Evolutionary conservation across 2,113 vertebrate species (phyloP).

Genomic region (Platichthys flesus): DNA sequence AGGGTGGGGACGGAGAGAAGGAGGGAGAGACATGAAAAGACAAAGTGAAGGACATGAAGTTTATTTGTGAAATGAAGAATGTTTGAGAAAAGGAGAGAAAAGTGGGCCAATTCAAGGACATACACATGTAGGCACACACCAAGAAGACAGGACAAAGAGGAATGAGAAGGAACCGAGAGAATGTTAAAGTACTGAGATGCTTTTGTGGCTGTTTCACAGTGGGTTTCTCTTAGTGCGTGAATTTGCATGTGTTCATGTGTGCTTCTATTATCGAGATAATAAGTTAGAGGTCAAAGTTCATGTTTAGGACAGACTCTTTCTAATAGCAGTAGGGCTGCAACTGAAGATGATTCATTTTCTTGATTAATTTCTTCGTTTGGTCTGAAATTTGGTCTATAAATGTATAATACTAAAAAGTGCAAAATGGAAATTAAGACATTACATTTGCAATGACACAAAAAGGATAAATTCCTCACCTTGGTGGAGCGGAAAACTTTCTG

Average conservation of each 20-base stretch:
- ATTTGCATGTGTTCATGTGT: background rate
- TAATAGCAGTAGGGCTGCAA: no score
- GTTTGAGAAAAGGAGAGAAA: slow-evolving; percentile 29
- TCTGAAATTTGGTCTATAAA: background rate
- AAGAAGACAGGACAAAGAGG: slow-evolving; percentile 25
- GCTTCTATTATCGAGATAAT: background rate
- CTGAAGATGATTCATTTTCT: background rate
- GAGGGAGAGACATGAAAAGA: slow-evolving; percentile 34
- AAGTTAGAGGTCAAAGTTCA: slow-evolving; percentile 23
- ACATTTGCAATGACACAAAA: background rate
- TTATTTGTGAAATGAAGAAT: slow-evolving; percentile 53
- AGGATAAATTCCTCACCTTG: background rate
- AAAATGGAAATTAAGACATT: background rate
- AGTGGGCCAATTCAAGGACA: slow-evolving; percentile 74
- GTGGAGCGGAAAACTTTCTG: background rate
- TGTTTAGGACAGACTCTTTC: no score
- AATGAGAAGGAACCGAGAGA: slow-evolving; percentile 32
- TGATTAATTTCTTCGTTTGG: background rate
- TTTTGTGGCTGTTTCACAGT: background rate
- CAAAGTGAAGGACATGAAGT: slow-evolving; percentile 57
- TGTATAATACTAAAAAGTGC: background rate
- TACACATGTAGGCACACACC: background rate
- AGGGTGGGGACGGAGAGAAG: background rate
- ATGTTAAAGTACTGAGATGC: background rate
- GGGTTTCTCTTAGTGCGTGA: background rate